Percentiles rank a stretch among this genome's conserved stretches.
phyloP scores from a whole-genome alignment of 37 sponge, comb jelly and placozoan species.

The Dysidea cf. avara region DNA sequence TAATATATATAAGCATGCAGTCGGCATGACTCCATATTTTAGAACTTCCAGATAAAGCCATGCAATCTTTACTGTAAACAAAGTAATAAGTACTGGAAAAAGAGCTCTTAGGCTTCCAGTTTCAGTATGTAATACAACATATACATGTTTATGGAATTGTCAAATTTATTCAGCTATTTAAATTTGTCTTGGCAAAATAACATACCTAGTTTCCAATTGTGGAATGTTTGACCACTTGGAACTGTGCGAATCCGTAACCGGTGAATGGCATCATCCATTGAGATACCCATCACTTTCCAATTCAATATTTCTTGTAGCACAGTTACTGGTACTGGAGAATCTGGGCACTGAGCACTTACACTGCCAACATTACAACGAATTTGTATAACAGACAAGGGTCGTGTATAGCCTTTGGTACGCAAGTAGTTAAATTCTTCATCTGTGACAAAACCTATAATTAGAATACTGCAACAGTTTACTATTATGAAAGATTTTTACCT shows the following conservation, averaged over 20 bases:
- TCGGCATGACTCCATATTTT: too few species aligned
- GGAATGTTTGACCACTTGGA: conserved; percentile 24
- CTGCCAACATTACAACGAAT: conserved; percentile 8
- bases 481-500: neutral
- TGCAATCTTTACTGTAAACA: too few species aligned
- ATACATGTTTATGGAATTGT: too few species aligned
- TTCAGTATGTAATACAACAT: too few species aligned
- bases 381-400: conserved; percentile 18
- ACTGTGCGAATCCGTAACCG: conserved; percentile 27
- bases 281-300: conserved; percentile 1
- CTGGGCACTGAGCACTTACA: conserved; percentile 1
- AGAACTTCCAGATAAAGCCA: too few species aligned
- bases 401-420: conserved; percentile 25
- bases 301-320: conserved; percentile 5
- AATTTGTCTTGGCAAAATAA: too few species aligned
- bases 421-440: conserved; percentile 46
- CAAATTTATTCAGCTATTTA: too few species aligned
- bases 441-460: conserved; percentile 17
- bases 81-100: too few species aligned
- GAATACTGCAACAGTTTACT: neutral
- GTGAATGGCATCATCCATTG: neutral
- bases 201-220: conserved; percentile 21
- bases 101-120: too few species aligned
- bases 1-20: too few species aligned
- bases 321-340: conserved; percentile 4